phyloP scores from a whole-genome alignment of 1,140 invertebrate species.

The Charaxes varanes region DNA sequence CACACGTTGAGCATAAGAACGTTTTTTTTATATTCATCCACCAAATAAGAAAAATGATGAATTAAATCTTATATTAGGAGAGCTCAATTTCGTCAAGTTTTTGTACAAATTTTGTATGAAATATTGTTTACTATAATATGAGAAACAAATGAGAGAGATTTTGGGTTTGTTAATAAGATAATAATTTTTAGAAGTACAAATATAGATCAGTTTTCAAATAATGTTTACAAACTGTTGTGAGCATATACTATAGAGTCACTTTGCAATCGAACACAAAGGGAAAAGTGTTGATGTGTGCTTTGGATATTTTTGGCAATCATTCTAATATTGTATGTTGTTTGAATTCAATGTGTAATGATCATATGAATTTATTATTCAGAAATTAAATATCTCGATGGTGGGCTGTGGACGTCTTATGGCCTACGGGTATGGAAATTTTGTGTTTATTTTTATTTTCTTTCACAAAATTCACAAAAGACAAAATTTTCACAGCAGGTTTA shows the following conservation, averaged over 20 bases:
- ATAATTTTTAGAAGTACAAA: no score
- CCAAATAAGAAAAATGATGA: no score
- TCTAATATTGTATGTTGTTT: slow-evolving; percentile 18
- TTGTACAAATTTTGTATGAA: no score
- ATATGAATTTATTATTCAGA: slow-evolving; percentile 26
- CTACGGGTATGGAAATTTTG: slow-evolving; percentile 30
- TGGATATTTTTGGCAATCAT: slow-evolving; percentile 17
- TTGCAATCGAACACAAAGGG: slow-evolving; percentile 8
- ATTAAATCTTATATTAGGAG: no score
- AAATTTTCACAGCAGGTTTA: slow-evolving; percentile 3
- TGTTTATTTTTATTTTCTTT: slow-evolving; percentile 25
- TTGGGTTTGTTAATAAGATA: no score
- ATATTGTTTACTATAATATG: no score
- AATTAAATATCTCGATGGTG: slow-evolving; percentile 25
- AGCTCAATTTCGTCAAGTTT: no score
- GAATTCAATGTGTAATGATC: slow-evolving; percentile 22
- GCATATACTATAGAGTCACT: slow-evolving; percentile 9
- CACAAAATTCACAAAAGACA: slow-evolving; percentile 21
- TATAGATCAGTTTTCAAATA: no score
- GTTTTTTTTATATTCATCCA: no score
- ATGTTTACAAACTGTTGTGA: no score
- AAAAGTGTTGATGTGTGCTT: slow-evolving; percentile 5
- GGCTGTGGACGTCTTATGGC: slow-evolving; percentile 30
- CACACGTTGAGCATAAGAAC: no score
- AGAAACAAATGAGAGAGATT: no score